These are phyloP conservation scores for Acanthiza pusilla DNA, from an alignment of 2,797 vertebrate genomes.

Conservation along the genomic window DNA sequence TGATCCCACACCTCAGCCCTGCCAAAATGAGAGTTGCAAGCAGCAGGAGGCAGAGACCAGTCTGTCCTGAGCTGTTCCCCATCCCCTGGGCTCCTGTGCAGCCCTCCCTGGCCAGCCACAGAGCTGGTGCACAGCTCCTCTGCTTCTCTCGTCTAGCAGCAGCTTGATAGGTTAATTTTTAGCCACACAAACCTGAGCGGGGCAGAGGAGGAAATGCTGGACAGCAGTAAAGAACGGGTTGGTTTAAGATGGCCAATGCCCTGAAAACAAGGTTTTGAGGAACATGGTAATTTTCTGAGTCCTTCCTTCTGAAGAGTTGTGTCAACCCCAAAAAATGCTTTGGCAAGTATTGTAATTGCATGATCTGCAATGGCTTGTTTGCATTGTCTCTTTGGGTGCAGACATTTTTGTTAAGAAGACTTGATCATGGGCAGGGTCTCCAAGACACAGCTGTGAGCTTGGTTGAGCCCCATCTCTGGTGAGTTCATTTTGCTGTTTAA, in stretches of 20 bases:
- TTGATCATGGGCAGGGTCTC: not conserved
- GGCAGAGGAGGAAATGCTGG: not conserved
- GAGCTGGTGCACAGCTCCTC: not conserved
- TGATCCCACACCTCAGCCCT: not conserved
- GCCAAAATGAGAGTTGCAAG: not conserved
- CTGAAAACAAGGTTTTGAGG: not conserved
- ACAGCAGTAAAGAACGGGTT: not conserved
- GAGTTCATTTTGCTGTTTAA: not conserved
- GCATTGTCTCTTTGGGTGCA: not conserved
- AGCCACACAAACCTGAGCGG: not conserved
- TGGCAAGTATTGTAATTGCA: not conserved
- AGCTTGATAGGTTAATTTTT: not conserved
- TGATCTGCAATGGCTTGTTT: not conserved
- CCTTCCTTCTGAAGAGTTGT: not conserved
- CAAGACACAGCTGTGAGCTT: not conserved
- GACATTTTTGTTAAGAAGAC: not conserved
- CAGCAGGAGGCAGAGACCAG: not conserved
- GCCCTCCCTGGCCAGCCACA: fast-evolving
- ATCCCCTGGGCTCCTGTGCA: not conserved
- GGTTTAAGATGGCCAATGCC: not conserved
- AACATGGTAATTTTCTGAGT: not conserved
- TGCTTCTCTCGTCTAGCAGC: not conserved
- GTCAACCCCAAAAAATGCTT: not conserved
- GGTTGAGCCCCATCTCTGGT: not conserved
- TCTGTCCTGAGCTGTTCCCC: not conserved